phyloP scores from a whole-genome alignment of 2,797 vertebrate species.

The Dipus sagitta region DNA sequence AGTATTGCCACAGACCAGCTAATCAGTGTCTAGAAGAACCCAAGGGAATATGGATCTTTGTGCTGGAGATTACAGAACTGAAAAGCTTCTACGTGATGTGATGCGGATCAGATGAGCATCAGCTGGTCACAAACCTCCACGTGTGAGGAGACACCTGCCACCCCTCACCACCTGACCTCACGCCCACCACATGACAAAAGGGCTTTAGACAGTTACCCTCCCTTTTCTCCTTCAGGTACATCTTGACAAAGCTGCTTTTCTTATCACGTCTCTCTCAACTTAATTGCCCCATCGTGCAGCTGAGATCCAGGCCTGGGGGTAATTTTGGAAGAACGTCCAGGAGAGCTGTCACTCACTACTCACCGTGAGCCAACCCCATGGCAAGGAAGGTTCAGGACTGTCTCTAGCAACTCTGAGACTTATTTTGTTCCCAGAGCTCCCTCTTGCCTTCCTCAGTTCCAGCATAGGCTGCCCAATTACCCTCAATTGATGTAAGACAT shows the following conservation, averaged over 20 bases:
- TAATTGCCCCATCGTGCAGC: background rate
- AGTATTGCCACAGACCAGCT: background rate
- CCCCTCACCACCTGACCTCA: background rate
- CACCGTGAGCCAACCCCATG: no score
- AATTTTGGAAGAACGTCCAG: background rate
- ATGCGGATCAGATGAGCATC: background rate
- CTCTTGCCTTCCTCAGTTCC: background rate
- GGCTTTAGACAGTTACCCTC: background rate
- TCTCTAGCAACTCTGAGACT: background rate
- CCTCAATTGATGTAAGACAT: background rate
- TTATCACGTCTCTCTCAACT: background rate
- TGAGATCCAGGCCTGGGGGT: background rate
- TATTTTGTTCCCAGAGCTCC: background rate
- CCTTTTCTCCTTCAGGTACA: background rate
- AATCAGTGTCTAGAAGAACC: background rate
- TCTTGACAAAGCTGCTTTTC: background rate
- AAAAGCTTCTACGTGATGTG: background rate
- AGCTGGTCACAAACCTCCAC: background rate
- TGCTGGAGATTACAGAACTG: background rate
- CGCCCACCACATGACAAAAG: background rate
- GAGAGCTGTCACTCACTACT: background rate
- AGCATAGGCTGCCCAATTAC: no score
- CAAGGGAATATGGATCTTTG: background rate
- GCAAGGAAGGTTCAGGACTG: background rate
- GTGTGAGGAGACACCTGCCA: background rate